Evolutionary conservation across 2,888 invertebrate species (phyloP).

Genomic region (Nomada lathburiana): DNA sequence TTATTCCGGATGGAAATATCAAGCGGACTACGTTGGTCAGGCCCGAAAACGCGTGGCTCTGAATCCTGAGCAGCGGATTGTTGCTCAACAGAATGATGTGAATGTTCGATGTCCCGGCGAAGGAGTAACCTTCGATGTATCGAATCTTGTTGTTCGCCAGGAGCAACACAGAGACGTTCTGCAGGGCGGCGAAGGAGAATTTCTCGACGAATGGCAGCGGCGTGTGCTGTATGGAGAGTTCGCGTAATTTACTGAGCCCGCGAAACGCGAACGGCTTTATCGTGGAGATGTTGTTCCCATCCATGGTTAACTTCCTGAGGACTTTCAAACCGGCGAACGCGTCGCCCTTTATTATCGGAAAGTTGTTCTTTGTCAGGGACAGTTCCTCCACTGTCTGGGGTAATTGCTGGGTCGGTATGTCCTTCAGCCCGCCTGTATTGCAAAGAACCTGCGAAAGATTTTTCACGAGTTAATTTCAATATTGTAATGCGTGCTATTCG

Average conservation of each 20-base stretch:
- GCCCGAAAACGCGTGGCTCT: constrained; percentile 93
- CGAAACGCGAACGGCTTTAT: constrained; percentile 95
- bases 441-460: constrained; percentile 90
- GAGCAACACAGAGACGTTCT: constrained; percentile 91
- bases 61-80: constrained; percentile 93
- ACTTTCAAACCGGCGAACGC: constrained; percentile 93
- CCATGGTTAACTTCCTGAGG: constrained; percentile 92
- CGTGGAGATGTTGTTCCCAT: constrained; percentile 93
- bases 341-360: constrained; percentile 92
- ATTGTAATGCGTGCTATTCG: too few species aligned
- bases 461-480: neutral
- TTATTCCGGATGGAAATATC: constrained; percentile 92
- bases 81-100: constrained; percentile 92
- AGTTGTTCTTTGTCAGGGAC: constrained; percentile 93
- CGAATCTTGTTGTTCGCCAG: constrained; percentile 90
- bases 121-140: constrained; percentile 91
- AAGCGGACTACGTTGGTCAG: constrained; percentile 93
- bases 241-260: constrained; percentile 91
- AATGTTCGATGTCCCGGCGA: constrained; percentile 94
- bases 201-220: constrained; percentile 92
- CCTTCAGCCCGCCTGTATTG: constrained; percentile 93
- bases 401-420: constrained; percentile 91
- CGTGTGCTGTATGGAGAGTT: constrained; percentile 94
- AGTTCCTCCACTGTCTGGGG: constrained; percentile 93
- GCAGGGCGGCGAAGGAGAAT: constrained; percentile 93